Base-by-base conservation (phyloP, 2,113 vertebrate genomes). In the Fregetta grallaria region DNA sequence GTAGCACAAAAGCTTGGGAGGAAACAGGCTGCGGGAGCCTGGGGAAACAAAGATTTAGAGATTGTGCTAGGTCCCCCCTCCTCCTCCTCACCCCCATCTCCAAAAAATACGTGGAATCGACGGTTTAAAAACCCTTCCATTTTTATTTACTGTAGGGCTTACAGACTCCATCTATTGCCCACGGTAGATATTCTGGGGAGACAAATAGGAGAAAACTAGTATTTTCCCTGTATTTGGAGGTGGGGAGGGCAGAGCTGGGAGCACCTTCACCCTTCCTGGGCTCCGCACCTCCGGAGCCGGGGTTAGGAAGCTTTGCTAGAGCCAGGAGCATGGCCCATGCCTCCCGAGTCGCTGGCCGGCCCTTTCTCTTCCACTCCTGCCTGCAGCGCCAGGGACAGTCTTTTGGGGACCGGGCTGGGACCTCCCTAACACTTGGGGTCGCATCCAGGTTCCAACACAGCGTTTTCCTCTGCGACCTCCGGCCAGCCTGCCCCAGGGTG, bases 331-430 rank as follows among this genome's bases (percentile, higher is more conserved):
- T 25, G 32, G 32, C 29, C 17, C 1, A 0, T 2, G 4, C 22
- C 20, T 89, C n/a, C 62, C 1, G 0, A 2, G 29, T 62, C 2
- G 0, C 17, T 68, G 25, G 3, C 12, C 0, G 0, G 25, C 16
- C 7, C 10, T 80, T 74, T 72, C 11, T n/a, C 6, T 59, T 66
- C n/a, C 36, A 78, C 45, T 86, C 12, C 55, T 55, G 34, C 44
- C 42, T 84, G 55, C 10, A 59, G 13, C 1, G 2, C 11, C 38
- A 34, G 9, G 11, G 32, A 66, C 4, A 5, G 19, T 73, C 15
- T 67, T 84, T 27, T 21, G 29, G 50, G 63, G 30, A 53, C 27
- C 0, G 2, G 23, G 14, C 13, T 76, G 40, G 44, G n/a, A 42
- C 44, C 20, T 30, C 13, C 23, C 6, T n/a, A 21, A 29, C 32